Base-by-base conservation (phyloP, 2,888 invertebrate species). In the Polietes domitor region DNA sequence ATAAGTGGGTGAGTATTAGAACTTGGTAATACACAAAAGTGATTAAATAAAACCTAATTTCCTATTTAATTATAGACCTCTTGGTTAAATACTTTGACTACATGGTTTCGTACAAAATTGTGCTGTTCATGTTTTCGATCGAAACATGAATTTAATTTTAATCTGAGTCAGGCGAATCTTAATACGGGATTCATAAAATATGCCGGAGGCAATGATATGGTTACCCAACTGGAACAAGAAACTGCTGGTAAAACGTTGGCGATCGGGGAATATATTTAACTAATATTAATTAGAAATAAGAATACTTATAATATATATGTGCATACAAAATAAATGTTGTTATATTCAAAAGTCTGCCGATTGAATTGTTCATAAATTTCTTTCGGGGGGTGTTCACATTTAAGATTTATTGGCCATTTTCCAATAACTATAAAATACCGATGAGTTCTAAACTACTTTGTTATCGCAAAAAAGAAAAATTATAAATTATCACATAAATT, bases 111-210 rank as follows among this genome's bases (percentile, higher is more conserved):
- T 9, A 19, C 32, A 5, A 68, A 77, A 0, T 32, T 19, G 0
- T 82, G 82, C 21, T 63, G 63, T 74, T 77, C 55, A 55, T 72
- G 63, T 43, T 17, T 26, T 0, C 77, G 75, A 68, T 26, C 53
- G n/a, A 21, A 68, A 0, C 26, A 61, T 2, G 10, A 41, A 43
- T 71, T 71, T n/a, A 12, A 21, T 6, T 9, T 65, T 32, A 53
- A 55, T 37, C 32, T 15, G 9, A 19, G 12, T 7, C 17, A 55
- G 7, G 15, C 65, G 21, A 65, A 28, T 24, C 43, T 80, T 15
- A 50, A 21, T 5, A 37, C 26, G 9, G 68, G 26, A 7, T 43
- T 21, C 0, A 58, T 65, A 32, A 77, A 81, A 15, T n/a, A 43
- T 61, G 24, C 2, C 5, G 21, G 24, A 3, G 26, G 65, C 17